Percentiles rank a stretch among this genome's conserved stretches.
Evolutionary conservation across 2,797 vertebrate genomes (phyloP).

Genomic region (Chaetophractus vellerosus): DNA sequence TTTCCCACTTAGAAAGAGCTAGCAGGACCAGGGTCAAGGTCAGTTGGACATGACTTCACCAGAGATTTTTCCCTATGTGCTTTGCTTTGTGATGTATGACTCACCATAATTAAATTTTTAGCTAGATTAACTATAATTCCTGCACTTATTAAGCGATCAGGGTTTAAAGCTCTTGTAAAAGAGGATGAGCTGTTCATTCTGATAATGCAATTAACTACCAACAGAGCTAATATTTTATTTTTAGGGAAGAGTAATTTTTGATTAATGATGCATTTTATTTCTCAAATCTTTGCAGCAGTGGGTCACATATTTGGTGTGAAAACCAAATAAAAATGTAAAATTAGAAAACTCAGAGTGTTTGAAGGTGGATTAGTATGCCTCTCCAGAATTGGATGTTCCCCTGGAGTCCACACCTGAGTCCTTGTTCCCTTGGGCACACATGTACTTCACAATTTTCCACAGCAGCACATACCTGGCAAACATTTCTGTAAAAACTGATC

Average conservation of each 20-base stretch:
- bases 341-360: constrained; percentile 63
- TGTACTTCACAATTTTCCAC: background rate
- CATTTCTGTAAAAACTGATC: constrained; percentile 41
- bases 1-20: constrained; percentile 63
- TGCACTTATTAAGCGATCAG: constrained; percentile 82
- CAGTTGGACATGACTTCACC: constrained; percentile 72
- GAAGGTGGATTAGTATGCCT: background rate
- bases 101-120: constrained; percentile 85
- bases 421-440: constrained; percentile 24
- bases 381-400: background rate
- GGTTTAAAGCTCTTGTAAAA: constrained; percentile 82
- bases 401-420: background rate
- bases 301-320: constrained; percentile 70
- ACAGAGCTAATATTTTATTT: constrained; percentile 84
- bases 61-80: constrained; percentile 68
- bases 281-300: constrained; percentile 66
- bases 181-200: constrained; percentile 80
- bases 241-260: constrained; percentile 82
- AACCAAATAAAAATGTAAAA: constrained; percentile 65
- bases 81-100: constrained; percentile 82
- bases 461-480: background rate
- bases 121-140: constrained; percentile 84
- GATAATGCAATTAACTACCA: constrained; percentile 82
- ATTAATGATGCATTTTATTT: constrained; percentile 81
- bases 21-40: constrained; percentile 72